A percentile compares a stretch with the other conserved stretches of the same genome.
phyloP scores from a whole-genome alignment of 2,113 vertebrate species.

The Megaceryle torquata region DNA sequence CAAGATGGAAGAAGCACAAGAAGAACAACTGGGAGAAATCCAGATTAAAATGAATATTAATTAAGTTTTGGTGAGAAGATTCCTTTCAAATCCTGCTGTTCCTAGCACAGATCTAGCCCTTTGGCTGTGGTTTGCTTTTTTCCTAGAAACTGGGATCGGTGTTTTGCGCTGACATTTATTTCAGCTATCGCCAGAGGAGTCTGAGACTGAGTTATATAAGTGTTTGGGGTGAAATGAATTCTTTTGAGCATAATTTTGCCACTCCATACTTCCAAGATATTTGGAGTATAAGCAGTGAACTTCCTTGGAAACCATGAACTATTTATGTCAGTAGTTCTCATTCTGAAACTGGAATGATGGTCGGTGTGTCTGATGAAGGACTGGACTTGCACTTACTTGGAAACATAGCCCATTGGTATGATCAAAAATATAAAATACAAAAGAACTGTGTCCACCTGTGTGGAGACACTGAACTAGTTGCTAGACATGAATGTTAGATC shows the following conservation, averaged over 20 bases:
- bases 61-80: neutral
- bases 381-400: neutral
- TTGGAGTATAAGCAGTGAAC: constrained; percentile 3
- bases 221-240: constrained; percentile 2
- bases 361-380: neutral
- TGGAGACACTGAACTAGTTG: neutral
- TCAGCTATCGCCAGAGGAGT: neutral
- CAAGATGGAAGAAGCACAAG: neutral
- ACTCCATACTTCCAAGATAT: neutral
- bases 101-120: neutral
- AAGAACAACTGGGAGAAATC: neutral
- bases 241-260: neutral
- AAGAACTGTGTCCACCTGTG: neutral
- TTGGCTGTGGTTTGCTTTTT: neutral
- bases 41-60: neutral
- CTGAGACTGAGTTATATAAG: neutral
- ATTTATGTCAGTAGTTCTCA: neutral
- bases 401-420: neutral
- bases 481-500: neutral
- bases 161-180: neutral
- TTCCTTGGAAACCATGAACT: constrained; percentile 28
- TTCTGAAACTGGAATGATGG: neutral
- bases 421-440: neutral
- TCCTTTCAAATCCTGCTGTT: neutral
- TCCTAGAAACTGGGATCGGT: neutral